Conservation (phyloP, 1,140 invertebrate genomes). For the Eupeodes corollae region DNA sequence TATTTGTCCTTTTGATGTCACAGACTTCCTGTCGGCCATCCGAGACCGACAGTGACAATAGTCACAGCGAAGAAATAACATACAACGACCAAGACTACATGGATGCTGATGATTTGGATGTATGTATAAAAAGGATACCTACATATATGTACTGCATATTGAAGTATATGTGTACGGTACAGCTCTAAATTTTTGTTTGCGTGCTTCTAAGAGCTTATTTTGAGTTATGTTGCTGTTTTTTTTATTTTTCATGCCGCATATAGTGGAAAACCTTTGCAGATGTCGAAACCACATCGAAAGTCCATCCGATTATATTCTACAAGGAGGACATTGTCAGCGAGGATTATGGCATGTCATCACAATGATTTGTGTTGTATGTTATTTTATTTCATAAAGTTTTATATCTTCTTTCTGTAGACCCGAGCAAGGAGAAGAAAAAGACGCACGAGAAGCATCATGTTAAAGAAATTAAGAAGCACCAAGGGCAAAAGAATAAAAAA, state of each 20-base stretch:
- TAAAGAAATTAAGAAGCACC: slow-evolving; percentile 1
- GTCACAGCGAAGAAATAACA: neutral
- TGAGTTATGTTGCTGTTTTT: no score
- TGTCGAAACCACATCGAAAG: slow-evolving; percentile 5
- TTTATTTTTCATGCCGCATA: no score
- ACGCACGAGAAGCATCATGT: slow-evolving; percentile 4
- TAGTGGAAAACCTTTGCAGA: no score
- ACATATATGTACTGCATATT: no score
- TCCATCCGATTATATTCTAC: slow-evolving; percentile 32
- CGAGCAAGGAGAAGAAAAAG: slow-evolving; percentile 12
- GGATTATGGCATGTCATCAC: slow-evolving; percentile 21
- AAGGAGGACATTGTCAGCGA: slow-evolving; percentile 32
- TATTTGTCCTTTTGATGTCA: neutral
- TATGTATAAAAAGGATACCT: no score
- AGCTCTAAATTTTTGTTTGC: no score
- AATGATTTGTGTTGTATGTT: neutral
- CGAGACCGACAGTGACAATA: neutral
- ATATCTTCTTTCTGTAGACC: slow-evolving; percentile 9
- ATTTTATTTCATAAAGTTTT: neutral
- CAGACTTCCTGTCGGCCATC: neutral
- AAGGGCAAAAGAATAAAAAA: neutral
- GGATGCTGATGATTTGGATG: slow-evolving; percentile 4
- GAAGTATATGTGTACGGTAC: no score
- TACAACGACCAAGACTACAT: slow-evolving; percentile 16
- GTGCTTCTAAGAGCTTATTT: no score